These are phyloP conservation scores for Hassar affinis DNA, from an alignment of 2,113 vertebrate genomes.

Conservation along the genomic window DNA sequence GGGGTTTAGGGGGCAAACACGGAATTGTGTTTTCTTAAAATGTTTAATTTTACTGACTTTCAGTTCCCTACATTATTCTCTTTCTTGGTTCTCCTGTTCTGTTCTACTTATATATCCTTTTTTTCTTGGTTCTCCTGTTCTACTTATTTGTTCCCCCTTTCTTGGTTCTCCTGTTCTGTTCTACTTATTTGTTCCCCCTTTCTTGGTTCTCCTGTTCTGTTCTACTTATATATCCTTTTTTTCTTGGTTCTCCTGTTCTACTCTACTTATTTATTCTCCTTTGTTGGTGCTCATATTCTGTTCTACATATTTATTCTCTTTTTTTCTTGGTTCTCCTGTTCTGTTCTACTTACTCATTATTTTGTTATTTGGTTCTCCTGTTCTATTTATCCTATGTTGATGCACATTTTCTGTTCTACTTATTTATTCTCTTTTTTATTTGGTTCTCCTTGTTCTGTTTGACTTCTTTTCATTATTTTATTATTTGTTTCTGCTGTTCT, in stretches of 20 bases:
- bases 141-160: too few species aligned
- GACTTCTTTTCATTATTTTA: background rate
- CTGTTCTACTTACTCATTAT: too few species aligned
- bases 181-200: too few species aligned
- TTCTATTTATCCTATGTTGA: too few species aligned
- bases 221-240: background rate
- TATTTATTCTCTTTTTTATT: background rate
- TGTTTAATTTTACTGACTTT: background rate
- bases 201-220: too few species aligned
- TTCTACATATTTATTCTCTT: too few species aligned
- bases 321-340: background rate
- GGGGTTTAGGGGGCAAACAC: too few species aligned
- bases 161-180: too few species aligned
- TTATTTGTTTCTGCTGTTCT: background rate
- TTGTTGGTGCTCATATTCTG: too few species aligned
- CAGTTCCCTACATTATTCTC: background rate
- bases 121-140: background rate
- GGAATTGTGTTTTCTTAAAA: background rate
- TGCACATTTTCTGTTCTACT: background rate
- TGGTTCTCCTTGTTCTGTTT: too few species aligned
- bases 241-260: background rate
- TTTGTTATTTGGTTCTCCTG: background rate
- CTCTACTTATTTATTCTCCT: too few species aligned
- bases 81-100: background rate
- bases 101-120: background rate